Evolutionary conservation across 2,888 invertebrate genomes (phyloP), one percentile per base, ranked within the genome.

Genomic region (Lumbricus terrestris): DNA sequence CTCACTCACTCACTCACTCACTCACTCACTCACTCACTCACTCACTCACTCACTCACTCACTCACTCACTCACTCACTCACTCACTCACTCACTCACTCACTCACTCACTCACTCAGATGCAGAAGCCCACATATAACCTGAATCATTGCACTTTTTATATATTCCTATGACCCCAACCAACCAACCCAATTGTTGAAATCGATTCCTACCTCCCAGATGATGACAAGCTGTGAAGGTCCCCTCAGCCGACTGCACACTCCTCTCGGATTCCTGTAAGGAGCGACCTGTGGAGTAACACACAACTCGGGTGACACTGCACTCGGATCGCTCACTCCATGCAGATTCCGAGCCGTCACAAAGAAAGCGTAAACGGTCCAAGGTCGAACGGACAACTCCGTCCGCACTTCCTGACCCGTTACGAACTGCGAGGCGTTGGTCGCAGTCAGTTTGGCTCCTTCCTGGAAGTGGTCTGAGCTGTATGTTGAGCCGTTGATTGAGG

Each of bases 221-320:
- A 99, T 98, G 91, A 98, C 97, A 94, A 99, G 96, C 95, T 90
- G 82, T 20, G 83, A 89, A 0, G 98, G 98, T 91, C 97, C 96
- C 15, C 97, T 97, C 92, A 98, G 98, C 94, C 97, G 97, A 0
- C 98, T 98, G 94, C 97, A 96, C 0, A 99, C 98, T 94, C 98
- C 97, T 92, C 97, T 97, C 0, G 99, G 99, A 95, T 99, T 98
- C 95, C 97, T 97, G 95, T 96, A 96, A 0, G 99, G 99, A 90
- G 97, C 97, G 94, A 97, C 97, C 40, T 97, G 96, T 93, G 97
- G 96, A 0, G 99, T 98, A 89, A 96, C 96, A 95, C 99, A 99
- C 82, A 91, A 93, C 90, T 91, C 94, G 91, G 92, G 0, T 29
- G 88, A 94, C 91, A 89, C 97, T 89, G 91, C 94, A n/a, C 98